Evolutionary conservation across 2,113 vertebrate species (phyloP).

Genomic region (Atlantisia rogersi): DNA sequence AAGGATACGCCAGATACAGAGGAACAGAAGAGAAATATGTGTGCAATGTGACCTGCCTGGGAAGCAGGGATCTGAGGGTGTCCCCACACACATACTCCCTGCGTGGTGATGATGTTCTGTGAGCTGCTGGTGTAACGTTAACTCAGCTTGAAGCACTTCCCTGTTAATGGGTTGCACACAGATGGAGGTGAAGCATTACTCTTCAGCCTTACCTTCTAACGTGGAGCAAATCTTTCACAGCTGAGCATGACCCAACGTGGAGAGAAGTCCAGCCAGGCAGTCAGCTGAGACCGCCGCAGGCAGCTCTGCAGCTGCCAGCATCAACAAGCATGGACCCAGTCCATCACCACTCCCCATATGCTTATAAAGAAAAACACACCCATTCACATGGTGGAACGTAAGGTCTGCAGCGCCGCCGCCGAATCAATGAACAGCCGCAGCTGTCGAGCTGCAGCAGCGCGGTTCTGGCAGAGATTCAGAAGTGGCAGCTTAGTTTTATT

Average conservation of each 20-base stretch:
- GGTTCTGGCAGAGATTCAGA: not conserved
- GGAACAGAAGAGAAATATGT: not conserved
- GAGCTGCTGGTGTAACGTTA: not conserved
- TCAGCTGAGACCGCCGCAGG: not conserved
- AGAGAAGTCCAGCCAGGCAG: not conserved
- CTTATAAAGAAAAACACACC: not conserved
- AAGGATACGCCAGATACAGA: fast-evolving
- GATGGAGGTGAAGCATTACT: not conserved
- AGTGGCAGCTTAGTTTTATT: not conserved
- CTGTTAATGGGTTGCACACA: not conserved
- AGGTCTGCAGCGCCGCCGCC: not conserved
- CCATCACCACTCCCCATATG: not conserved
- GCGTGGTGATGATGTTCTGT: not conserved
- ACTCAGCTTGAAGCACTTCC: not conserved
- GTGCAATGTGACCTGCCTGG: not conserved
- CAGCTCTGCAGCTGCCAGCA: not conserved
- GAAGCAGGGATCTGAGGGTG: not conserved
- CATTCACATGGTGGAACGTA: not conserved
- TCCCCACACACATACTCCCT: fast-evolving
- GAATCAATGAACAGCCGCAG: not conserved
- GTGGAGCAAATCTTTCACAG: not conserved
- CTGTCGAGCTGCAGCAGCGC: not conserved
- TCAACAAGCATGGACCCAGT: not conserved
- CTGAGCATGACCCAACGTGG: not conserved
- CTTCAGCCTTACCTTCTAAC: not conserved